phyloP scores from a whole-genome alignment of 2,113 vertebrate genomes.

The Pimephales promelas region DNA sequence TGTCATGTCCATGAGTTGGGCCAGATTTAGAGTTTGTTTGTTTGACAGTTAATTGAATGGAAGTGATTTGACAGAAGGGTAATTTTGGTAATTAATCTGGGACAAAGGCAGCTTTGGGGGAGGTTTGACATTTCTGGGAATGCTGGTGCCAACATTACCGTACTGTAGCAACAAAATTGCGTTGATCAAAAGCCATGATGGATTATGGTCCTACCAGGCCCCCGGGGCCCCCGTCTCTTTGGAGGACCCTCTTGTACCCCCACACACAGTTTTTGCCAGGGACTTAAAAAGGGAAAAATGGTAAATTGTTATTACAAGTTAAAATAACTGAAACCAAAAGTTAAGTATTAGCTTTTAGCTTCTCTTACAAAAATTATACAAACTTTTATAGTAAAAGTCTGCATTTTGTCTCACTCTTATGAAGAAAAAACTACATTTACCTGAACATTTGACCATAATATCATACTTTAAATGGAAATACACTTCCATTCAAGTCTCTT shows the following conservation, averaged over 20 bases:
- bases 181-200: neutral
- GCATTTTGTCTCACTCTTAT: neutral
- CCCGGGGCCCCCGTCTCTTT: neutral
- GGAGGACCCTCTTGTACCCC: neutral
- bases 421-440: neutral
- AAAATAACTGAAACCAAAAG: neutral
- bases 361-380: too few relatives aligned
- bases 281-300: neutral
- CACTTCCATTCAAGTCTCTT: too few relatives aligned
- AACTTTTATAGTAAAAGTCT: too few relatives aligned
- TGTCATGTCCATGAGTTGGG: neutral
- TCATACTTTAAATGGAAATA: too few relatives aligned
- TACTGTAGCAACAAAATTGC: neutral
- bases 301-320: neutral
- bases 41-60: constrained; percentile 35
- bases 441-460: neutral
- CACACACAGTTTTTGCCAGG: neutral
- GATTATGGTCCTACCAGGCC: neutral
- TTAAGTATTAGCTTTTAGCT: neutral
- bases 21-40: constrained; percentile 13
- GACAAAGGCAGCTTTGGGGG: constrained; percentile 28
- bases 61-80: constrained; percentile 39
- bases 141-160: constrained; percentile 16
- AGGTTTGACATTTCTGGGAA: constrained; percentile 27
- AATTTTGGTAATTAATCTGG: constrained; percentile 10